Evolutionary conservation across 2,797 vertebrate species (phyloP), one percentile per base, ranked within the genome.

Genomic region (Acanthornis magna): DNA sequence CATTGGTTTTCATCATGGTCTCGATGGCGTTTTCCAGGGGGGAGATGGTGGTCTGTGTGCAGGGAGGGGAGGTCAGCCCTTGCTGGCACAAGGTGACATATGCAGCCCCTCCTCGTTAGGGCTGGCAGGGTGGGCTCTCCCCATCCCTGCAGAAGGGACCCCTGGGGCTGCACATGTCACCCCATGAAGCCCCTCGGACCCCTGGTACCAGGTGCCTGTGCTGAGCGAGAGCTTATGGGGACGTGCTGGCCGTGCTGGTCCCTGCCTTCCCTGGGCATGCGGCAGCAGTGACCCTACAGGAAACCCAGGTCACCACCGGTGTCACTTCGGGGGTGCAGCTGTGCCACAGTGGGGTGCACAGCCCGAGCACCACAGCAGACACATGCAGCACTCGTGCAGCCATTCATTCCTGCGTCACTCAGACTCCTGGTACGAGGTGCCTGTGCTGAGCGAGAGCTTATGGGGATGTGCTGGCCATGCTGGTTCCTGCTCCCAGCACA

Each of bases 11-110:
- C 80, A 78, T 88, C 97, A 97, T 97, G 42, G 97, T 97, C 88
- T 97, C 97, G 0, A 97, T 89, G 77, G 97, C 97, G 0, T 95
- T 96, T 85, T 97, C 94, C 94, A 97, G 79, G 1, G 96, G 97
- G 26, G 96, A 97, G 78, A 97, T 95, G 54, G 30, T 53, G 61
- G 70, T 84, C 97, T 97, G 91, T 14, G 48, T 1, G 0, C 13
- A 2, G 34, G 58, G n/a, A 30, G 13, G 58, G 20, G 27, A 29
- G 65, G 23, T 91, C 61, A 77, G 23, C 13, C 6, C 60, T 29
- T 0, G 5, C 58, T 51, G 55, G 13, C 27, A 27, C 67, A 18
- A 38, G 38, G 38, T 38, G 38, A 38, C 38, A 38, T 38, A 11
- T 38, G 38, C 38, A 38, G 38, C 20, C 65, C 1, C 0, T 50